Conservation (phyloP, 2,113 vertebrate genomes). For the Marmota monax region DNA sequence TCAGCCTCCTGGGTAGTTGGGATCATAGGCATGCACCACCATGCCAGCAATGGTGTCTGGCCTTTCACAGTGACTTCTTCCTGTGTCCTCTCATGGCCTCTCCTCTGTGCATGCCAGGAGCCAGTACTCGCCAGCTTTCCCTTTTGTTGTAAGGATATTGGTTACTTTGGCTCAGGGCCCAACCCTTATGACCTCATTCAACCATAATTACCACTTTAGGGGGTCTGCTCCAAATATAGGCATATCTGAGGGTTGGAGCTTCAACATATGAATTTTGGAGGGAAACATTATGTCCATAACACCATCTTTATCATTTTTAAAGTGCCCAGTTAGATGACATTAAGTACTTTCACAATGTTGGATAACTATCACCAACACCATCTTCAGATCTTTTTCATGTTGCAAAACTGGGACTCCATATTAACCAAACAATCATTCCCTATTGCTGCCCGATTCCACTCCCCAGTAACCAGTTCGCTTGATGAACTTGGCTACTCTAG, state of each 20-base stretch:
- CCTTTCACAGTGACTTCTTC: background rate
- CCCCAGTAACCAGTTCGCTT: background rate
- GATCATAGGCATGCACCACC: background rate
- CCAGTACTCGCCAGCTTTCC: background rate
- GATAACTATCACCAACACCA: background rate
- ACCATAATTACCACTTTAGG: background rate
- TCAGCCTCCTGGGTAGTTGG: background rate
- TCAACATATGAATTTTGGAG: background rate
- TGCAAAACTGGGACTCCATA: background rate
- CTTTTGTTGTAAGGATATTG: background rate
- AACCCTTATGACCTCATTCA: background rate
- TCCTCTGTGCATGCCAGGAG: background rate
- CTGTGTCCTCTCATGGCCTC: background rate
- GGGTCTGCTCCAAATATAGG: background rate
- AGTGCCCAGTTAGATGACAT: background rate
- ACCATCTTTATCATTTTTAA: background rate
- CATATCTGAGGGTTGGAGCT: background rate
- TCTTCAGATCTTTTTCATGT: background rate
- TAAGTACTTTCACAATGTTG: background rate
- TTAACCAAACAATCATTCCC: background rate
- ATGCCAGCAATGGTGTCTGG: background rate
- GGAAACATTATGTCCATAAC: background rate
- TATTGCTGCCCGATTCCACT: background rate
- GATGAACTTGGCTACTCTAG: background rate
- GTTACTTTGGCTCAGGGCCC: background rate